Base-by-base conservation (phyloP, 2,797 vertebrate species). In the Pseudotriccus pelzelni region DNA sequence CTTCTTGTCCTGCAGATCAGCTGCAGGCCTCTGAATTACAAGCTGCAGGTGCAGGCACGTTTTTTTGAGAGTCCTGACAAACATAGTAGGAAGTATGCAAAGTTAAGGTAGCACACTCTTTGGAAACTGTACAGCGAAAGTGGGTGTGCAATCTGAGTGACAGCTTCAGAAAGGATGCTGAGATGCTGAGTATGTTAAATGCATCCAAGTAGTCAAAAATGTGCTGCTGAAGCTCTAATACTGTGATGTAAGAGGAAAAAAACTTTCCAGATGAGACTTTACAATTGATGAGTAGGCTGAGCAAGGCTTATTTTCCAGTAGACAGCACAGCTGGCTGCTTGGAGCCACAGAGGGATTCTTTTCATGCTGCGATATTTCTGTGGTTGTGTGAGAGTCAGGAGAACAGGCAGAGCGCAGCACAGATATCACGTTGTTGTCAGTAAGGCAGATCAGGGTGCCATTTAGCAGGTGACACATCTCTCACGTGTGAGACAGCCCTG, bases 381-480 rank as follows among this genome's bases (percentile, higher is more conserved):
- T 28, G 47, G 15, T 14, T 68, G 34, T 27, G 5, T 9, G 56
- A 76, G 46, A 27, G 19, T 12, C 11, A 36, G 32, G 7, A 30
- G 64, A 79, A 47, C 14, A 63, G 17, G 9, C 11, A 68, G 34
- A 62, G 7, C 22, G 28, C 11, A 50, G 28, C 14, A 14, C 7
- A 18, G 23, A 20, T 20, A 22, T 7, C 12, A 5, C 8, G 5
- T 17, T 60, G 3, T 15, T 3, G 1, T 18, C n/a, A 41, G 20
- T 28, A 36, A 56, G 20, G 27, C 7, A 3, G 0, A 8, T 90
- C 24, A 37, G 27, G 10, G 24, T 39, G 20, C 4, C 49, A 15
- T 24, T 9, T 37, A 55, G 24, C 15, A n/a, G 20, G 24, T 28
- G 78, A 78, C 28, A 47, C 1, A 6, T 36, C 17, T 39, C 37